Conservation (phyloP, 1,140 invertebrate genomes). For the Aphaenogaster floridana region DNA sequence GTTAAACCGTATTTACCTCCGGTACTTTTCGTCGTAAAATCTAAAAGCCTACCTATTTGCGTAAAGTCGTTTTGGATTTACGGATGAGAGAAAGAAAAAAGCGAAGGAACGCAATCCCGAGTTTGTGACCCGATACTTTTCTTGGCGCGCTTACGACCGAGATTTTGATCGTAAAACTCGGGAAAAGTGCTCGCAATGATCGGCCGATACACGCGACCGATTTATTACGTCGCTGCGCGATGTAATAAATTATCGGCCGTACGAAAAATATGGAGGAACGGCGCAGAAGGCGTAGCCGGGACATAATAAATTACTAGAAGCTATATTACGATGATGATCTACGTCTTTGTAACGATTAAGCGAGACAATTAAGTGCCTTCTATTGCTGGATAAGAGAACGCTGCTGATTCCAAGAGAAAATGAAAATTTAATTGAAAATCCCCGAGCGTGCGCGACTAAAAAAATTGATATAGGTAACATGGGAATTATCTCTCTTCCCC, state of each 20-base stretch:
- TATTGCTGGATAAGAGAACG: background rate
- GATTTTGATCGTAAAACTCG: constrained; percentile 37
- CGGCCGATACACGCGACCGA: constrained; percentile 14
- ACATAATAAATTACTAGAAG: constrained; percentile 38
- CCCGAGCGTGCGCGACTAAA: background rate
- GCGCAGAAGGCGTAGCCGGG: background rate
- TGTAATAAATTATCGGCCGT: constrained; percentile 14
- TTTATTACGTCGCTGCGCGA: constrained; percentile 6
- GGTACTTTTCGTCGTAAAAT: constrained; percentile 51
- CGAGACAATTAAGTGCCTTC: constrained; percentile 44
- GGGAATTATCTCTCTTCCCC: background rate
- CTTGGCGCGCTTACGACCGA: background rate
- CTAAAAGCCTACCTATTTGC: constrained; percentile 50
- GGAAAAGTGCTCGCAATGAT: constrained; percentile 21
- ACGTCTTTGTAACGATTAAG: constrained; percentile 49
- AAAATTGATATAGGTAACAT: constrained; percentile 25
- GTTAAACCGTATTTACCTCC: constrained; percentile 39
- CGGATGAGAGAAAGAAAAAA: background rate
- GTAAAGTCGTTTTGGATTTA: constrained; percentile 24
- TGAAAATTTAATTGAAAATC: constrained; percentile 57
- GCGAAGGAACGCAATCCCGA: background rate
- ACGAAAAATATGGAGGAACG: constrained; percentile 18
- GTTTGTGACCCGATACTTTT: constrained; percentile 37
- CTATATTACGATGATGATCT: constrained; percentile 18
- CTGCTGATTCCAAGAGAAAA: constrained; percentile 33